Base-by-base conservation (phyloP, 1,140 invertebrate genomes). In the Trigoniulus corallinus region DNA sequence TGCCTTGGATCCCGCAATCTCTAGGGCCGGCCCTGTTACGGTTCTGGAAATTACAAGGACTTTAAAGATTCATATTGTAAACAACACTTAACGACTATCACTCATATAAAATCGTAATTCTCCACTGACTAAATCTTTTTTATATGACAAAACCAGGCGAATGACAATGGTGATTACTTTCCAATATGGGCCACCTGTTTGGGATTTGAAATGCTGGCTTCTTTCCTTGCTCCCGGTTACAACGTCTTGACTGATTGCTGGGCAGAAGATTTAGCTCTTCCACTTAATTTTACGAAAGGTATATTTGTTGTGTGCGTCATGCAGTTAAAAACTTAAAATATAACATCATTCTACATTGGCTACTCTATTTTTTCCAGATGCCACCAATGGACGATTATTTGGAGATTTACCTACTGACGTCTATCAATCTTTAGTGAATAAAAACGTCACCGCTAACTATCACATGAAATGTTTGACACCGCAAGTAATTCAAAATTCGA, bases 171-270 rank as follows among this genome's bases (percentile, higher is more conserved):
- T 10, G 74, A 77, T 52, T 80, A 80, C 59, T 89, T 89, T 62
- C 88, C 88, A 0, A 66, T 94, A 25, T 83, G 86, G 71, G 88
- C 85, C 1, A 89, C 82, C 4, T 94, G 91, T 63, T 69, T 89
- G 3, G 88, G 89, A 29, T 89, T 91, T 65, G 83, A 94, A 62
- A 62, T 88, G 18, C 62, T 94, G 25, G 73, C 80, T 15, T 79
- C 77, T 54, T 60, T 84, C 24, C 34, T 37, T 1, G 27, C 29
- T 2, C 29, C 29, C 15, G 24, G 47, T 54, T 4, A 58, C 7
- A 54, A 61, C 27, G 74, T 79, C 25, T 69, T 82, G 42, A 65
- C 63, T 12, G 24, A 58, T 20, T 88, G 84, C 60, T 64, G 63
- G 15, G 76, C 79, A 4, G 58, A 61, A 0, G 73, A 75, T 48